These are phyloP conservation scores for Psylliodes chrysocephalus DNA, from an alignment of 2,888 invertebrate species.

Conservation along the genomic window DNA sequence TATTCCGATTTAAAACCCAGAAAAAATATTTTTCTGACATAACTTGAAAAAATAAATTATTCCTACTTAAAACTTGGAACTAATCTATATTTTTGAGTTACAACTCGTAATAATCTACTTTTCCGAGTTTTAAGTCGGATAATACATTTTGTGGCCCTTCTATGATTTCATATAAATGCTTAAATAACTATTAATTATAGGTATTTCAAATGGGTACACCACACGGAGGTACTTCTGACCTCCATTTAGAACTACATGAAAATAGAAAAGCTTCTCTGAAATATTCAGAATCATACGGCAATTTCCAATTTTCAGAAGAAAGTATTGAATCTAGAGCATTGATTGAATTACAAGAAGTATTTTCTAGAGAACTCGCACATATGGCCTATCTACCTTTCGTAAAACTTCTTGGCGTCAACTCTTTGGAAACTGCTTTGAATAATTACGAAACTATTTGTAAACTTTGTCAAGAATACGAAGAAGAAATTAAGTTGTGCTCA, in stretches of 20 bases:
- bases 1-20: too few species aligned
- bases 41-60: too few species aligned
- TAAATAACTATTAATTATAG: too few species aligned
- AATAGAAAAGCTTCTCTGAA: background rate
- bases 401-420: slow-evolving; percentile 76
- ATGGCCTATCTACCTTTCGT: slow-evolving; percentile 81
- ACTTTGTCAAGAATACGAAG: slow-evolving; percentile 80
- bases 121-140: too few species aligned
- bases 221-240: background rate
- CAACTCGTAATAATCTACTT: too few species aligned
- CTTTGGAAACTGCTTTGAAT: slow-evolving; percentile 77
- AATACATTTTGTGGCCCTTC: too few species aligned
- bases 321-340: slow-evolving; percentile 66
- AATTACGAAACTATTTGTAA: slow-evolving; percentile 82
- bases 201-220: too few species aligned
- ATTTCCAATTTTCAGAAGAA: slow-evolving; percentile 70
- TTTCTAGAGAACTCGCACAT: slow-evolving; percentile 87
- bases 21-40: too few species aligned
- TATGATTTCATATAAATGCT: too few species aligned
- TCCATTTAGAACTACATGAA: background rate
- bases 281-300: slow-evolving; percentile 66
- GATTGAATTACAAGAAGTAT: slow-evolving; percentile 84
- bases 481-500: slow-evolving; percentile 56
- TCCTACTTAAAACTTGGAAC: too few species aligned
- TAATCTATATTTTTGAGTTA: too few species aligned